Percentiles rank a stretch among this genome's conserved stretches.
phyloP scores from a whole-genome alignment of 2,113 vertebrate species.

The Lepus americanus region DNA sequence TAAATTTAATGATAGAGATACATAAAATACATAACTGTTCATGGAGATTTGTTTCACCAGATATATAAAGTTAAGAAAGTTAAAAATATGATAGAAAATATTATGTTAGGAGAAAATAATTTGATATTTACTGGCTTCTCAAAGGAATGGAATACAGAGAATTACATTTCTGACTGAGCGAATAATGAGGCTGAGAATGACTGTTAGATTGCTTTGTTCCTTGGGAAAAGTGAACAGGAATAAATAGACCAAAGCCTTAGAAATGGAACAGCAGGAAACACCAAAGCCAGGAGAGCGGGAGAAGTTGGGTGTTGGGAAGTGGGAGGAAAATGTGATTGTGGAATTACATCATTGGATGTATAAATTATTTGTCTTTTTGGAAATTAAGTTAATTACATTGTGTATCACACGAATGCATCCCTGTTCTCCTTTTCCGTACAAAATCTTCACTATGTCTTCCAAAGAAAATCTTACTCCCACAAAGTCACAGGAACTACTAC shows the following conservation, averaged over 20 bases:
- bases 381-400: not conserved
- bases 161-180: not conserved
- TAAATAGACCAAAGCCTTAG: not conserved
- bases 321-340: not conserved
- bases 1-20: not conserved
- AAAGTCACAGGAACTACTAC: not conserved
- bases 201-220: not conserved
- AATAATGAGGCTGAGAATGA: not conserved
- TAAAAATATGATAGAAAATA: not conserved
- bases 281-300: not conserved
- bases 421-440: not conserved
- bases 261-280: not conserved
- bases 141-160: not conserved
- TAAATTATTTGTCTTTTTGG: not conserved
- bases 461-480: conserved; percentile 39
- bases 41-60: not conserved
- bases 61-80: not conserved
- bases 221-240: not conserved
- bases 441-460: not conserved
- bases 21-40: not conserved
- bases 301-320: not conserved
- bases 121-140: not conserved
- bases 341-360: not conserved
- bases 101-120: too few relatives aligned
- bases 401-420: not conserved